Evolutionary conservation across 1,140 invertebrate species (phyloP).

Genomic region (Drosophila sulfurigaster): DNA sequence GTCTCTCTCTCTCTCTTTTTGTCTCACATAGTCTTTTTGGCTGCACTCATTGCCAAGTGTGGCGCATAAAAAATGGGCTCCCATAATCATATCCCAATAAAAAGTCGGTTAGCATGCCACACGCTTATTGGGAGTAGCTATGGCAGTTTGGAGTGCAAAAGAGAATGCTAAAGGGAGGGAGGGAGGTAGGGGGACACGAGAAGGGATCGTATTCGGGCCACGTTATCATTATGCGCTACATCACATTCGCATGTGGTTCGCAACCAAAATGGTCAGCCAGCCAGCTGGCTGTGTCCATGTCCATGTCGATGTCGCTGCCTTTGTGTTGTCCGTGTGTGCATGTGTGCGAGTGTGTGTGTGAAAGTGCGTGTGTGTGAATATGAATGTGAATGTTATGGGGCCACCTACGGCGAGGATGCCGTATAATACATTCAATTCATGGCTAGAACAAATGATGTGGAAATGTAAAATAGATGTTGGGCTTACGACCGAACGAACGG

Average conservation of each 20-base stretch:
- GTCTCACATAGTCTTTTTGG: slow-evolving; percentile 2
- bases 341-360: not conserved
- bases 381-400: slow-evolving; percentile 27
- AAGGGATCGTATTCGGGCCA: slow-evolving; percentile 42
- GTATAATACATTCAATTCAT: slow-evolving; percentile 83
- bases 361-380: slow-evolving; percentile 7
- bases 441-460: slow-evolving; percentile 83
- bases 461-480: slow-evolving; percentile 82
- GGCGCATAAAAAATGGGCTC: slow-evolving; percentile 70
- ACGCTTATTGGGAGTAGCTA: slow-evolving; percentile 37
- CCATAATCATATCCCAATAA: slow-evolving; percentile 83
- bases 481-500: slow-evolving; percentile 50
- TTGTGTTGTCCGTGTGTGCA: slow-evolving; percentile 9
- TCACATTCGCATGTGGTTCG: slow-evolving; percentile 66
- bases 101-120: slow-evolving; percentile 74
- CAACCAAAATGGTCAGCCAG: slow-evolving; percentile 48
- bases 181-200: not conserved
- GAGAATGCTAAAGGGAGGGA: not conserved
- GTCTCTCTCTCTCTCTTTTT: not conserved
- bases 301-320: slow-evolving; percentile 6
- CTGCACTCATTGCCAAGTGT: slow-evolving; percentile 56
- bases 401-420: slow-evolving; percentile 56
- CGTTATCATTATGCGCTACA: slow-evolving; percentile 83
- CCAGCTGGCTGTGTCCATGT: slow-evolving; percentile 23
- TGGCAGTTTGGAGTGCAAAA: slow-evolving; percentile 2